Evolutionary conservation across 2,113 vertebrate genomes (phyloP), one percentile per base, ranked within the genome.

Genomic region (Dolichallabes microphthalmus): DNA sequence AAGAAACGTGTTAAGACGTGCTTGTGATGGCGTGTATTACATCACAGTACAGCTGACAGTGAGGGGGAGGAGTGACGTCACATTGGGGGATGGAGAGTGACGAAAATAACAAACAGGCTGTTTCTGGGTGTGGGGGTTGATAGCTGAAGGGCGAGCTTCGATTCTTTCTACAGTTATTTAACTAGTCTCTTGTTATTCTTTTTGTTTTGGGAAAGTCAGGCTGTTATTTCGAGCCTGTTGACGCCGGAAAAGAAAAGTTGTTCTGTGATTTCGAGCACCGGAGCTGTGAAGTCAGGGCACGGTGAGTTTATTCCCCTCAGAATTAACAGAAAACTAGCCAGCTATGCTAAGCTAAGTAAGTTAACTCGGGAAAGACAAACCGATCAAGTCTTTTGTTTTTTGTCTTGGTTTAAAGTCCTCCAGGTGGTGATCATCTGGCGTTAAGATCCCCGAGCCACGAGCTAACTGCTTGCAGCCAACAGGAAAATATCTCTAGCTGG

Each of bases 101-200:
- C 87, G 84, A 83, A 84, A 89, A 86, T 91, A 85, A 87, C 87
- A 88, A 86, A 88, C 88, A 90, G 88, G 66, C 80, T 35, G 82
- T 84, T 88, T 87, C 87, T 85, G 82, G 85, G 68, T 87, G 89
- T 84, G 88, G 86, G 86, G 83, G 85, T 75, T 58, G 55, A 35
- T 3, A 71, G n/a, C 77, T 52, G 80, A 81, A 78, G 82, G 74
- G 35, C 58, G 82, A 19, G 61, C 63, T 80, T 35, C 32, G 63
- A 15, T 25, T 32, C 27, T 57, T 22, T 27, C 15, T 30, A 27
- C 14, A 14, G 60, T 58, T 75, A 83, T 53, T 61, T 75, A 45
- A 61, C 13, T 74, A 15, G 27, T 17, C n/a, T 63, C 7, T 4
- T 45, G 13, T 19, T 15, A 11, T 50, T 80, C 22, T 50, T 50